These are phyloP conservation scores for Apis dorsata DNA, from an alignment of 1,140 invertebrate genomes.

Conservation along the genomic window DNA sequence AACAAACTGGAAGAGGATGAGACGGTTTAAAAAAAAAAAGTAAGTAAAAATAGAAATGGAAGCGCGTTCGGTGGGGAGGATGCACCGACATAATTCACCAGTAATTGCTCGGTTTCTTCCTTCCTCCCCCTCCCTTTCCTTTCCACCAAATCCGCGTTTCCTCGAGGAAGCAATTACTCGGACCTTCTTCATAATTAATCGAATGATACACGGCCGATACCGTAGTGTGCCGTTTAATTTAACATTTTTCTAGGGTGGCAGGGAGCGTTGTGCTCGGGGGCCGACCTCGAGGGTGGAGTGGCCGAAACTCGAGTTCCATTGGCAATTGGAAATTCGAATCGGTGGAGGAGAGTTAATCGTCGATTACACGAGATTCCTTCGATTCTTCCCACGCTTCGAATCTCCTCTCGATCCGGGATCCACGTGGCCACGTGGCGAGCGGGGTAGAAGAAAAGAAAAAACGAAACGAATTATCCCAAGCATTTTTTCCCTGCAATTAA, in stretches of 20 bases:
- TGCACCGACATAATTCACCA: not conserved
- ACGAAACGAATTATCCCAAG: slow-evolving; percentile 27
- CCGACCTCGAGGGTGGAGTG: too few relatives aligned
- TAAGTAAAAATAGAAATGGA: not conserved
- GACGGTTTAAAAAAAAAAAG: not conserved
- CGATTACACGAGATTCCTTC: too few relatives aligned
- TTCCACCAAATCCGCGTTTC: not conserved
- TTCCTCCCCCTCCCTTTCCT: not conserved
- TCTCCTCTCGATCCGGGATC: too few relatives aligned
- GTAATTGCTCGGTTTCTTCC: not conserved
- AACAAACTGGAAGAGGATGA: not conserved
- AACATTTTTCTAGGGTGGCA: not conserved
- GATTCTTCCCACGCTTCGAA: too few relatives aligned
- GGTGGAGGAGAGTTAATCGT: too few relatives aligned
- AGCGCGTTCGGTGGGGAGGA: not conserved
- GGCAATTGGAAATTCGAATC: too few relatives aligned
- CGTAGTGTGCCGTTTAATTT: not conserved
- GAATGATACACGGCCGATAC: not conserved
- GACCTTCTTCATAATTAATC: slow-evolving; percentile 29
- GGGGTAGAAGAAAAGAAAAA: not conserved
- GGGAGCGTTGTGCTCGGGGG: not conserved
- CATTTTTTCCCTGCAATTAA: slow-evolving; percentile 54
- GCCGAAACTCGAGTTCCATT: too few relatives aligned
- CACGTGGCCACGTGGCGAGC: too few relatives aligned
- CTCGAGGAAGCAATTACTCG: slow-evolving; percentile 4